Conservation (phyloP, 2,113 vertebrate species). For the Bettongia penicillata region DNA sequence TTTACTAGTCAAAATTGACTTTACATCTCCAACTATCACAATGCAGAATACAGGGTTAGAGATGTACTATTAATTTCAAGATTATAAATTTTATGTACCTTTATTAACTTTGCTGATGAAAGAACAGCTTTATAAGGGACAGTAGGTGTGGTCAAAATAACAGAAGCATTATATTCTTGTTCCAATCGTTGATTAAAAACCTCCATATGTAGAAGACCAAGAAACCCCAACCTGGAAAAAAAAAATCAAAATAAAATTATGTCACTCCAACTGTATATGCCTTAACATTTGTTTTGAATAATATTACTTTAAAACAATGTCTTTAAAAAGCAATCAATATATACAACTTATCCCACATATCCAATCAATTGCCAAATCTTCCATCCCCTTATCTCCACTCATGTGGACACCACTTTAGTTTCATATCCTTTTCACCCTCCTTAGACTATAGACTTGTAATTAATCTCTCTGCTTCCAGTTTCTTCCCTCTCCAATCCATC, state of each 20-base stretch:
- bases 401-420: background rate
- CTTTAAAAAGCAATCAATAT: background rate
- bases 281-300: slow-evolving; percentile 10
- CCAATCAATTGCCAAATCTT: background rate
- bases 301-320: background rate
- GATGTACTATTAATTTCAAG: background rate
- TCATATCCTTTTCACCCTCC: background rate
- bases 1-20: background rate
- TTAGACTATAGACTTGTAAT: background rate
- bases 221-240: slow-evolving; percentile 91
- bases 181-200: slow-evolving; percentile 98
- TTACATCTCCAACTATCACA: background rate
- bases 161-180: slow-evolving; percentile 96
- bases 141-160: slow-evolving; percentile 95
- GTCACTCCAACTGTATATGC: background rate
- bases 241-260: slow-evolving; percentile 23
- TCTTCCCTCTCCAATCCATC: background rate
- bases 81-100: slow-evolving; percentile 83
- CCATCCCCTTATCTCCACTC: background rate
- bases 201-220: slow-evolving; percentile 98
- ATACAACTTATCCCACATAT: background rate
- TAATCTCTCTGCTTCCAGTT: background rate
- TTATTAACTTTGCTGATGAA: slow-evolving; percentile 94
- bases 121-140: slow-evolving; percentile 96
- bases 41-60: background rate